These are phyloP conservation scores for Phyllotreta cruciferae DNA, from an alignment of 2,888 invertebrate species.

Conservation along the genomic window DNA sequence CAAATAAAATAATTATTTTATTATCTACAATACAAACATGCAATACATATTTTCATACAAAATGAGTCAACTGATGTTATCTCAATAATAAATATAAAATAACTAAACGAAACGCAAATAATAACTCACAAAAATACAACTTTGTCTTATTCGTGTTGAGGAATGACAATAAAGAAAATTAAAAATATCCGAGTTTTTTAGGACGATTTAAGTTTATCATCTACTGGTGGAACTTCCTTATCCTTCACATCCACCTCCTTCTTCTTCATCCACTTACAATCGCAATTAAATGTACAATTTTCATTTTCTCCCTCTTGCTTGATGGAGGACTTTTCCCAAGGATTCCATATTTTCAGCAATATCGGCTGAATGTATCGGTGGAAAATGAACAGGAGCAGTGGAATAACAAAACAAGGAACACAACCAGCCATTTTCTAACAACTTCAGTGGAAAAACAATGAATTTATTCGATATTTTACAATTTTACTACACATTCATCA, in stretches of 20 bases:
- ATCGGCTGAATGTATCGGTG: slow-evolving; percentile 85
- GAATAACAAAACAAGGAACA: slow-evolving; percentile 85
- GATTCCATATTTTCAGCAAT: slow-evolving; percentile 82
- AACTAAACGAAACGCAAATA: neutral
- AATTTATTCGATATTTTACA: no score
- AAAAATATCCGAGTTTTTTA: slow-evolving; percentile 11
- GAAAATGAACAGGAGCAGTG: slow-evolving; percentile 82
- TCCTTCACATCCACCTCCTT: slow-evolving; percentile 31
- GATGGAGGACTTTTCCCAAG: slow-evolving; percentile 66
- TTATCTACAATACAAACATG: no score
- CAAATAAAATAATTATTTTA: no score
- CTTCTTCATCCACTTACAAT: slow-evolving; percentile 47
- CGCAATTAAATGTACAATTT: slow-evolving; percentile 46
- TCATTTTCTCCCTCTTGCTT: slow-evolving; percentile 42
- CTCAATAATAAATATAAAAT: no score
- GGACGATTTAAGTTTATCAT: slow-evolving; percentile 34
- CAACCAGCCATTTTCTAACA: slow-evolving; percentile 63
- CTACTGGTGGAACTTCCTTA: neutral
- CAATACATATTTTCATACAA: no score
- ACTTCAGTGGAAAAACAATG: neutral
- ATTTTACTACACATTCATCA: no score
- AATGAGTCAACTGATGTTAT: no score
- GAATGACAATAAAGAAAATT: slow-evolving; percentile 8
- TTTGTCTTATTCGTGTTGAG: neutral
- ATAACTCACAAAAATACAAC: neutral